Conservation (phyloP, 2,888 invertebrate species). For the Oithona nana region DNA sequence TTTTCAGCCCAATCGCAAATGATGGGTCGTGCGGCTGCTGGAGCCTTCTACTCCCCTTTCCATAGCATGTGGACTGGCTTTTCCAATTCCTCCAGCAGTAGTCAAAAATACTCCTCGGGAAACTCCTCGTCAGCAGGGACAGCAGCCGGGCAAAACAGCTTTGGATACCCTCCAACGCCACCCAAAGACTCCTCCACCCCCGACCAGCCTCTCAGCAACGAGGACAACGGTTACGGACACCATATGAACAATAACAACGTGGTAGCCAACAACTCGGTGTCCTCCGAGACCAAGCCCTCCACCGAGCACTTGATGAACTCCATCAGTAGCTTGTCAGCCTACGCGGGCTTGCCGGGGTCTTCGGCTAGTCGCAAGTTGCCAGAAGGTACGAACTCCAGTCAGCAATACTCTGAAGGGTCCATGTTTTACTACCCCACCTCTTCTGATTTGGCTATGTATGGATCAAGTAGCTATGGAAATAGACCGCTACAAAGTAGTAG, state of each 20-base stretch:
- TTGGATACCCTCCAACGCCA: constrained; percentile 35
- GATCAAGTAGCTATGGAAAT: background rate
- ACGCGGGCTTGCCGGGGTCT: background rate
- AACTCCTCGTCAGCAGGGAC: constrained; percentile 24
- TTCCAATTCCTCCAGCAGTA: no score
- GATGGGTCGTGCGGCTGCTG: constrained; percentile 17
- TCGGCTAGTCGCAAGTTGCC: constrained; percentile 8
- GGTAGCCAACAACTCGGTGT: no score
- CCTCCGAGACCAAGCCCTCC: constrained; percentile 22
- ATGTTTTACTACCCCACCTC: constrained; percentile 3
- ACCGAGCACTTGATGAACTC: constrained; percentile 11
- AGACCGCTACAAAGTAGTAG: background rate
- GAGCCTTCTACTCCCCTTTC: constrained; percentile 20
- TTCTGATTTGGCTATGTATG: constrained; percentile 5
- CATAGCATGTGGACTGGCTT: constrained; percentile 18
- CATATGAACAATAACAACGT: background rate
- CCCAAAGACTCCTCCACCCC: constrained; percentile 24
- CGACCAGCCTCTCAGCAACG: constrained; percentile 20
- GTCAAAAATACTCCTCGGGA: no score
- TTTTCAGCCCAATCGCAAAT: constrained; percentile 15
- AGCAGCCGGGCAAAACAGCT: constrained; percentile 27
- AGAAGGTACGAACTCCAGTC: constrained; percentile 4
- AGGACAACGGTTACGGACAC: background rate
- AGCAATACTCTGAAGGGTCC: background rate
- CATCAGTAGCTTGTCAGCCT: background rate